Evolutionary conservation across 2,113 vertebrate genomes (phyloP).

Genomic region (Picathartes gymnocephalus): DNA sequence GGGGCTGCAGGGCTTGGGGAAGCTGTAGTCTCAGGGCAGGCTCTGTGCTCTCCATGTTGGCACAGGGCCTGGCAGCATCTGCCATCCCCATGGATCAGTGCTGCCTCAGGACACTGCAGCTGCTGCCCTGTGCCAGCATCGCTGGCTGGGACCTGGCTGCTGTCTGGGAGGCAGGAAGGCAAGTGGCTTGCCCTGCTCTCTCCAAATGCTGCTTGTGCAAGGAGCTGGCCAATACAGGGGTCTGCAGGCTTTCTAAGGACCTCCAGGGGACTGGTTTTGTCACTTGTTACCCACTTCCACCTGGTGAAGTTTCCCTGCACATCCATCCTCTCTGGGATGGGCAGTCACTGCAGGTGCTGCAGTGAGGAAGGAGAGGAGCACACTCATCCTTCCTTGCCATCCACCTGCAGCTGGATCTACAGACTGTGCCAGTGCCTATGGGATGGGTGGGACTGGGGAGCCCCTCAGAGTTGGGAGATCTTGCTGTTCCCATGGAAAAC

Average conservation of each 20-base stretch:
- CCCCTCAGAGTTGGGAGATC: fast-evolving
- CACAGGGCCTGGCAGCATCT: neutral
- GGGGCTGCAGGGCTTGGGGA: neutral
- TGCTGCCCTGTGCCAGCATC: fast-evolving
- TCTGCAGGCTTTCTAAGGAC: neutral
- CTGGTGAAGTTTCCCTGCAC: neutral
- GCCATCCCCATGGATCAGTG: neutral
- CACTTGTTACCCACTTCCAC: neutral
- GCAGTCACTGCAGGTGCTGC: neutral
- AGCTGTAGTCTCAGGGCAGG: neutral
- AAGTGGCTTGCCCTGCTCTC: neutral
- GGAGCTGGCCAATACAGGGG: neutral
- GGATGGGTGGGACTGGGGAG: neutral
- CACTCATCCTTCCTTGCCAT: neutral
- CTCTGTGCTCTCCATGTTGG: neutral
- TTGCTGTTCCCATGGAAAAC: fast-evolving
- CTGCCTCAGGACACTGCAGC: neutral
- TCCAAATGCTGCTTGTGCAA: neutral
- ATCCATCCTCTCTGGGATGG: neutral
- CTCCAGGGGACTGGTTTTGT: neutral
- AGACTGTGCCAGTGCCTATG: neutral
- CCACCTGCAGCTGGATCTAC: neutral
- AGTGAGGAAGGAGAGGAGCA: neutral
- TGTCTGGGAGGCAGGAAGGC: fast-evolving
- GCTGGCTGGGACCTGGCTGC: neutral